A percentile compares a stretch with the other conserved stretches of the same genome.
phyloP scores from a whole-genome alignment of 2,797 vertebrate species.

The Lutjanus campechanus region DNA sequence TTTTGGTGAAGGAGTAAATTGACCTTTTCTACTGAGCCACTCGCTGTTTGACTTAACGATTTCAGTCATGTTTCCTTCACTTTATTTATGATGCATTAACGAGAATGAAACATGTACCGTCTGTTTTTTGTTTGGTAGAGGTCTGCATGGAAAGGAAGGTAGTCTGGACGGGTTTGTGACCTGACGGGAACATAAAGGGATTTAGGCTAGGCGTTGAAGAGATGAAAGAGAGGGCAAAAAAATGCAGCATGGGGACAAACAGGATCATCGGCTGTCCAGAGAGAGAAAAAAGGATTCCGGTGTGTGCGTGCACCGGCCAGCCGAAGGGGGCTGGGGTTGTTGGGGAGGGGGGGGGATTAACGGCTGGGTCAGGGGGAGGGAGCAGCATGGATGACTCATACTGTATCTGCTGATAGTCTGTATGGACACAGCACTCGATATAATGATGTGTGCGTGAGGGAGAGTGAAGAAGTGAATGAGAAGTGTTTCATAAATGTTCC shows the following conservation, averaged over 20 bases:
- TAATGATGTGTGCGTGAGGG: constrained; percentile 19
- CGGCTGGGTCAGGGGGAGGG: constrained; percentile 69
- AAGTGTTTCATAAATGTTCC: constrained; percentile 2
- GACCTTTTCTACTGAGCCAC: constrained; percentile 66
- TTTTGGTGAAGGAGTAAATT: constrained; percentile 62
- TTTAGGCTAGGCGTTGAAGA: not conserved
- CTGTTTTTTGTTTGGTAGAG: not conserved
- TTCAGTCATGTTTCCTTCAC: constrained; percentile 20
- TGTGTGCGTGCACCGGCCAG: constrained; percentile 40
- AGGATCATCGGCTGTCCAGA: constrained; percentile 16
- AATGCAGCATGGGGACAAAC: constrained; percentile 8
- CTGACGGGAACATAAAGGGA: not conserved
- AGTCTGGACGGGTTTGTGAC: not conserved
- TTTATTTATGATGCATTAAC: constrained; percentile 21
- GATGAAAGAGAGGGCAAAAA: not conserved
- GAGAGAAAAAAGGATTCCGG: constrained; percentile 11
- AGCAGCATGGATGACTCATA: constrained; percentile 80
- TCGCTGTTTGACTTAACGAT: constrained; percentile 17
- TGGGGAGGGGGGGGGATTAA: constrained; percentile 56
- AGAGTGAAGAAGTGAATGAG: constrained; percentile 20
- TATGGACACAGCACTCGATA: constrained; percentile 51
- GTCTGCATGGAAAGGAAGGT: not conserved
- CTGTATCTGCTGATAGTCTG: constrained; percentile 65
- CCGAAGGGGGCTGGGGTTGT: constrained; percentile 10
- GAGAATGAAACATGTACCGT: constrained; percentile 12